Evolutionary conservation across 2,113 vertebrate species (phyloP).

Genomic region (Hydrochoerus hydrochaeris): DNA sequence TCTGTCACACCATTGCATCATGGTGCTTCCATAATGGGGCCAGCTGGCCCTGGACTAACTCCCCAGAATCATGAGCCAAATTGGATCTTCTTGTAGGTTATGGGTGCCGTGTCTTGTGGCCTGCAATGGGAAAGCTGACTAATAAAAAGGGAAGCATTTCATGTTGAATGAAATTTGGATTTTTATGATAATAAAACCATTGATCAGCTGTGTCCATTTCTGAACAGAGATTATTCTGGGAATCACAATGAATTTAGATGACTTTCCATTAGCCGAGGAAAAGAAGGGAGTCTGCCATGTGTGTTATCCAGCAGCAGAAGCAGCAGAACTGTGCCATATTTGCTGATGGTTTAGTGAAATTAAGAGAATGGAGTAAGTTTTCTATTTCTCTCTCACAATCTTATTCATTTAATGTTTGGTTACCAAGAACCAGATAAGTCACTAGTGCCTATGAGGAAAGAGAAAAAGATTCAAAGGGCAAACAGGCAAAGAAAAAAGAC

Average conservation of each 20-base stretch:
- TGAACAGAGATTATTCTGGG: not conserved
- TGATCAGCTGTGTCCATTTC: not conserved
- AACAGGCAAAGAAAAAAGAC: not conserved
- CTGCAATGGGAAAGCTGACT: not conserved
- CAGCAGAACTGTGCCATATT: not conserved
- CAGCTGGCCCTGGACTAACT: not conserved
- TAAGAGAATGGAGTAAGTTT: not conserved
- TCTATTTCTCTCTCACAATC: not conserved
- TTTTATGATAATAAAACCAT: not conserved
- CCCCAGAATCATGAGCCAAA: not conserved
- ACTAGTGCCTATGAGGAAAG: not conserved
- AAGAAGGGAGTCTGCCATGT: not conserved
- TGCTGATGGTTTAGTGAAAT: not conserved
- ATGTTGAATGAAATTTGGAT: not conserved
- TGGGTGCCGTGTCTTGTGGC: not conserved
- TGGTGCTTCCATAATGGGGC: not conserved
- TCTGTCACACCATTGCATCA: not conserved
- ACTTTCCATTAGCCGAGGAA: not conserved
- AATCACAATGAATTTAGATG: not conserved
- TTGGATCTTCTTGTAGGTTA: not conserved
- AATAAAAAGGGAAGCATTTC: not conserved
- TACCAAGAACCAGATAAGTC: not conserved
- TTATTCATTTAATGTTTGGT: not conserved
- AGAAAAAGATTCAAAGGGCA: not conserved
- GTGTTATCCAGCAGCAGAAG: not conserved